Evolutionary conservation across 92 coral and sea anemone species (phyloP).

Genomic region (Scolanthus callimorphus): DNA sequence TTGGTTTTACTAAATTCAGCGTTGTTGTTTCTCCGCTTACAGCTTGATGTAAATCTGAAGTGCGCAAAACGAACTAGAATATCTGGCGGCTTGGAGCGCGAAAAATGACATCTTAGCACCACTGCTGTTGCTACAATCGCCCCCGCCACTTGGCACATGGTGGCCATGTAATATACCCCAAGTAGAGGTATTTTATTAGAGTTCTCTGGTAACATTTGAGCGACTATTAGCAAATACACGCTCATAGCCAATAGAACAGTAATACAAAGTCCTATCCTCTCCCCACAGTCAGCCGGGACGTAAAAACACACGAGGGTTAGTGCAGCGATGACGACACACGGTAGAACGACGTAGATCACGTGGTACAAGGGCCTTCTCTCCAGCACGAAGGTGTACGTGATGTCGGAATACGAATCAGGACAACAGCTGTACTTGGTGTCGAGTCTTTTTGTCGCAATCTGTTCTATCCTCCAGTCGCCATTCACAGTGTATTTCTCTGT

Average conservation of each 20-base stretch:
- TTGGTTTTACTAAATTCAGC: not conserved
- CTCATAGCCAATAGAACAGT: conserved; percentile 24
- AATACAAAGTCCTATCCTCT: conserved; percentile 17
- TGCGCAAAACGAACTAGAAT: not conserved
- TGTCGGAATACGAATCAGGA: conserved; percentile 1
- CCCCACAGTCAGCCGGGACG: conserved; percentile 14
- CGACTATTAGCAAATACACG: conserved; percentile 8
- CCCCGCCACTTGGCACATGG: not conserved
- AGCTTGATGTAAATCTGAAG: not conserved
- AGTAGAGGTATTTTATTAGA: conserved; percentile 13
- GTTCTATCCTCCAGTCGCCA: conserved; percentile 20
- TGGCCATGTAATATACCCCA: conserved; percentile 3
- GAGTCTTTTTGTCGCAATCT: not conserved
- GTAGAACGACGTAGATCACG: conserved; percentile 8
- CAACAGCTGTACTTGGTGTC: conserved; percentile 11
- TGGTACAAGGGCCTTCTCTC: conserved; percentile 19
- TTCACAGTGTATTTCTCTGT: conserved; percentile 5
- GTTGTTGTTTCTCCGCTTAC: conserved; percentile 1
- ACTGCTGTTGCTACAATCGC: conserved; percentile 26
- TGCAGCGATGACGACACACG: conserved; percentile 11
- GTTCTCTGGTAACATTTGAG: conserved; percentile 7
- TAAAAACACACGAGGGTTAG: conserved; percentile 10
- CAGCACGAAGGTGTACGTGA: conserved; percentile 7
- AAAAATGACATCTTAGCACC: conserved; percentile 10
- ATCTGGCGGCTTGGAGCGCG: not conserved